These are phyloP conservation scores for Astyanax mexicanus DNA, from an alignment of 2,797 vertebrate genomes.

Conservation along the genomic window DNA sequence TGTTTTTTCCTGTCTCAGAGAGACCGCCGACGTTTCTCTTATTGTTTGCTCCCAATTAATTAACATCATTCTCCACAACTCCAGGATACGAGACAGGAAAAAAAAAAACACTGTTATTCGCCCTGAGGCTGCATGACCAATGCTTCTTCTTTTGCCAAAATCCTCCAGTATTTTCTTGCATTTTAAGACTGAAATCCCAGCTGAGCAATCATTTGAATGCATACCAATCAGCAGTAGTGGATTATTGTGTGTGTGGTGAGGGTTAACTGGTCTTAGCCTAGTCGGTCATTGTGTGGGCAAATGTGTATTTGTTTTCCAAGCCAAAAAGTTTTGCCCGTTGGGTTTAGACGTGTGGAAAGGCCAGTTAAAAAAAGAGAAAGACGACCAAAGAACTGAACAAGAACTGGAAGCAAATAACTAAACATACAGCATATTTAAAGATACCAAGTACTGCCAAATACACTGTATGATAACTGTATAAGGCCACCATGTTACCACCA, in stretches of 20 bases:
- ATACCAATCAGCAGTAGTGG: neutral
- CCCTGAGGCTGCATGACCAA: neutral
- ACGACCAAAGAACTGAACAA: neutral
- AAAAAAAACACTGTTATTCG: neutral
- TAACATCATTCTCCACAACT: neutral
- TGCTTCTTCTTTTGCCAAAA: neutral
- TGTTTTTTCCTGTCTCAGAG: neutral
- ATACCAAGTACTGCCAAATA: neutral
- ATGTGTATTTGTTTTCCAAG: neutral
- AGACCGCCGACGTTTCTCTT: neutral
- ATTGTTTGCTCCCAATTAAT: conserved; percentile 1
- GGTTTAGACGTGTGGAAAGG: neutral
- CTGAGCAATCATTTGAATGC: neutral
- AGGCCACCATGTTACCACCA: too few relatives aligned
- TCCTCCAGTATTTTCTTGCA: neutral
- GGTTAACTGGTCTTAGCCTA: neutral
- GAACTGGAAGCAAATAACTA: neutral
- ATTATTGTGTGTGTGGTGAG: neutral
- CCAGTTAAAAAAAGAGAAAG: neutral
- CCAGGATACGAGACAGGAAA: neutral
- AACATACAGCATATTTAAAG: neutral
- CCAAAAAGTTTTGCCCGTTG: neutral
- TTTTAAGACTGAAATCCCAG: neutral
- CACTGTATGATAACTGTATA: too few relatives aligned
- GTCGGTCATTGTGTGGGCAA: neutral